Evolutionary conservation across 30 jellyfish, hydroid and myxozoan genomes (phyloP).

Genomic region (Hydractinia echinata): DNA sequence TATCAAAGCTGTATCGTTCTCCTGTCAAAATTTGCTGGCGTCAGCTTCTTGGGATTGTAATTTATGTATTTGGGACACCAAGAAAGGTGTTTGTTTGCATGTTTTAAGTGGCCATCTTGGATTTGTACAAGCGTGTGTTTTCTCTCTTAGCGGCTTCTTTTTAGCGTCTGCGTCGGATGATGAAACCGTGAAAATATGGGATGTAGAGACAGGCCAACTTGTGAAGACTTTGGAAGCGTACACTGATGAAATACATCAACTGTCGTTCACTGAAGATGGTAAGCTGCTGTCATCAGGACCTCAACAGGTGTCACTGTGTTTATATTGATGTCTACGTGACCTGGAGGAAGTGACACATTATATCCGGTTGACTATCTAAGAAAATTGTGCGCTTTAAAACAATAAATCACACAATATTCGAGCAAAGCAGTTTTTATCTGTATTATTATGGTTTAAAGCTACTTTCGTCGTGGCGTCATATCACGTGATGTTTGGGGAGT

Average conservation of each 20-base stretch:
- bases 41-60: slow-evolving; percentile 79
- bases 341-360: too few relatives aligned
- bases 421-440: too few relatives aligned
- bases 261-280: slow-evolving; percentile 4
- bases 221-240: slow-evolving; percentile 9
- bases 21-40: slow-evolving; percentile 45
- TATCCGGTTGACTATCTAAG: too few relatives aligned
- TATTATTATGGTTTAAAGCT: too few relatives aligned
- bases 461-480: too few relatives aligned
- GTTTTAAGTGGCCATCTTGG: slow-evolving; percentile 48
- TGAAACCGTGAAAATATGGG: slow-evolving; percentile 34
- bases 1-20: slow-evolving; percentile 53
- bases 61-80: slow-evolving; percentile 49
- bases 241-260: not conserved
- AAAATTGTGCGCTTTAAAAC: too few relatives aligned
- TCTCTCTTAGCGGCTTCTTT: slow-evolving; percentile 37
- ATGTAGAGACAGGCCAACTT: not conserved
- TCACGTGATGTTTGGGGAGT: too few relatives aligned
- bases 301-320: not conserved
- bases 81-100: slow-evolving; percentile 38
- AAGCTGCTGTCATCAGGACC: not conserved
- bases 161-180: slow-evolving; percentile 64
- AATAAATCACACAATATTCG: too few relatives aligned
- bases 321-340: not conserved
- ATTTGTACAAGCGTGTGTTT: slow-evolving; percentile 65